Conservation (phyloP, 2,888 invertebrate genomes). For the Crematogaster levior region DNA sequence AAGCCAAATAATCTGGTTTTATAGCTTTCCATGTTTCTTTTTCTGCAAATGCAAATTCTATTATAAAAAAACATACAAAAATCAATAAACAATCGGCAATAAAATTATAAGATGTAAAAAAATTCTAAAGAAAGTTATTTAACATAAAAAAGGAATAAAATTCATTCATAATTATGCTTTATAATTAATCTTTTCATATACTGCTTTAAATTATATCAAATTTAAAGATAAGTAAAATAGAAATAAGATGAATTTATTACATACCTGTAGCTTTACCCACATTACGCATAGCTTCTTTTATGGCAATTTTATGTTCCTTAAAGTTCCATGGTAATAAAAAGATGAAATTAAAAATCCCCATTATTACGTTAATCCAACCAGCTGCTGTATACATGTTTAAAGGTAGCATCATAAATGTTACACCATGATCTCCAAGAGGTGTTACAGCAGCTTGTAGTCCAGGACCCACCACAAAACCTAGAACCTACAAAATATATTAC, state of each 20-base stretch:
- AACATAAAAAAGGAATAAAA: background rate
- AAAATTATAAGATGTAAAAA: background rate
- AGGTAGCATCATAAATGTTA: conserved; percentile 87
- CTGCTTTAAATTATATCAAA: conserved; percentile 4
- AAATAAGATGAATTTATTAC: conserved; percentile 23
- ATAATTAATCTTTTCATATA: background rate
- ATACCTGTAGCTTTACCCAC: conserved; percentile 90
- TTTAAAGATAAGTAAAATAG: background rate
- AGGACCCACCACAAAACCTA: conserved; percentile 95
- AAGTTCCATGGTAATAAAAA: conserved; percentile 92
- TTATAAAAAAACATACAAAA: conserved; percentile 34
- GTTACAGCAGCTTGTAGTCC: conserved; percentile 93
- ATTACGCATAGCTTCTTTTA: conserved; percentile 91
- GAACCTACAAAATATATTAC: conserved; percentile 85
- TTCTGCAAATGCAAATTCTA: conserved; percentile 86
- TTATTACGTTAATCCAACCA: conserved; percentile 93
- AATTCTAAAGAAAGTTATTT: background rate
- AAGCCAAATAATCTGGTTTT: conserved; percentile 91
- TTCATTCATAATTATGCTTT: background rate
- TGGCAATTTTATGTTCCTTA: conserved; percentile 92
- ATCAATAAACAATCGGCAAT: background rate
- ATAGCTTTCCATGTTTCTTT: conserved; percentile 90
- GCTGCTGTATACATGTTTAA: conserved; percentile 95
- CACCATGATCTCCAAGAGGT: conserved; percentile 90
- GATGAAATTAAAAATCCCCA: conserved; percentile 90